These are phyloP conservation scores for Brachionus rotundiformis DNA, from an alignment of 1,140 invertebrate genomes.

Conservation along the genomic window DNA sequence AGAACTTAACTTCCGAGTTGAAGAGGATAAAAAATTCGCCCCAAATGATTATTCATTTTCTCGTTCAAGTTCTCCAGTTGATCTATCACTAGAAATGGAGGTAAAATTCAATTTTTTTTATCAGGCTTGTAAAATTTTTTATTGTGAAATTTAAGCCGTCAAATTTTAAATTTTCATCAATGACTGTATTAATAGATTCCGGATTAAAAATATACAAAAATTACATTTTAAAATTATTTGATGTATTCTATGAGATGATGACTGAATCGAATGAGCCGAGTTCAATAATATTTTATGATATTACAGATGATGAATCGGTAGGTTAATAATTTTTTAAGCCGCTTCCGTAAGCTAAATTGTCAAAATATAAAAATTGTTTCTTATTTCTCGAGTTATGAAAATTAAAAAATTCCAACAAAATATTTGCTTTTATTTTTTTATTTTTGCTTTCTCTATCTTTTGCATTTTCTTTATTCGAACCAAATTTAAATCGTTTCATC, in stretches of 20 bases:
- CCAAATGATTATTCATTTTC: background rate
- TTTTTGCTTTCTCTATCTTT: background rate
- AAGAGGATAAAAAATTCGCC: background rate
- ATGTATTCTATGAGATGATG: background rate
- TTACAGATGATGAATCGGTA: background rate
- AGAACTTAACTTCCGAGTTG: background rate
- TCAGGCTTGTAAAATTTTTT: background rate
- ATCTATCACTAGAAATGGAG: constrained; percentile 1
- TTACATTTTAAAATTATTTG: constrained; percentile 13
- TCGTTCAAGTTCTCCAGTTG: background rate
- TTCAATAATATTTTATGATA: constrained; percentile 1
- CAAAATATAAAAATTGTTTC: background rate
- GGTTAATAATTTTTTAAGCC: background rate
- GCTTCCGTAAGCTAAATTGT: constrained; percentile 13
- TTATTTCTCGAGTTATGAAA: background rate
- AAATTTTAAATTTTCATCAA: background rate
- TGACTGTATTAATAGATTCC: constrained; percentile 20
- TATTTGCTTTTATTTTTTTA: background rate
- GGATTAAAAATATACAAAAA: background rate
- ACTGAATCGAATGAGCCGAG: background rate
- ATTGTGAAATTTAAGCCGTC: background rate
- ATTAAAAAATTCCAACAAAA: background rate
- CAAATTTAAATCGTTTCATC: background rate
- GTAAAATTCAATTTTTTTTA: background rate
- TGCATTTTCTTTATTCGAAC: background rate